Evolutionary conservation across 2,888 invertebrate species (phyloP), one percentile per base, ranked within the genome.

Genomic region (Diarsia dahlii): DNA sequence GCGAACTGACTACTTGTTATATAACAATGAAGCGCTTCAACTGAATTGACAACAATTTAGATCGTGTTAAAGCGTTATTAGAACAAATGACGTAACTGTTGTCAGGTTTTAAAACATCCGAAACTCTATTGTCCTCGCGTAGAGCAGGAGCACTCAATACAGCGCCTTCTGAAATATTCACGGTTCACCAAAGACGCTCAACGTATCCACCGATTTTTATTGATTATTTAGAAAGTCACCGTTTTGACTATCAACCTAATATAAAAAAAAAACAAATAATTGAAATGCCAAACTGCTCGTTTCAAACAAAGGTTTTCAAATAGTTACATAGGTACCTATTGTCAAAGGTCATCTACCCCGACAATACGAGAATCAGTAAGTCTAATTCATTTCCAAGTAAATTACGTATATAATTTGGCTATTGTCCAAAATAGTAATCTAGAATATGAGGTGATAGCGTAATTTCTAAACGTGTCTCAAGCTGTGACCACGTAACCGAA

Each of bases 51-150:
- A 85, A 87, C 83, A 87, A 83, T 85, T 88, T 81, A 88, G 85
- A 86, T 90, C 82, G 87, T 90, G 84, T 87, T 81, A 87, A 85
- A 87, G 90, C 85, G 88, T 90, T 90, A 90, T 84, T 87, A 88
- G 85, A 89, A 86, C 84, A 87, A 86, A 86, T 92, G 91, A 91
- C 89, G 90, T 89, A 90, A 91, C 89, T 86, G 86, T 89, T 81
- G 80, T 86, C 84, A 85, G 90, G 90, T 93, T 92, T 89, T 89
- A 85, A 91, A 93, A 94, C 93, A 92, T 88, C 79, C 78, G 82
- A 81, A 84, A 80, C 87, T 88, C 91, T 90, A 89, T 92, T 93
- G 92, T 92, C 88, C 89, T 87, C 87, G 74, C 81, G 84, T 85
- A 83, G 89, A 90, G 87, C 84, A 85, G 90, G 89, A 89, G 89